Base-by-base conservation (phyloP, 2,113 vertebrate genomes). In the Pedionomus torquatus region DNA sequence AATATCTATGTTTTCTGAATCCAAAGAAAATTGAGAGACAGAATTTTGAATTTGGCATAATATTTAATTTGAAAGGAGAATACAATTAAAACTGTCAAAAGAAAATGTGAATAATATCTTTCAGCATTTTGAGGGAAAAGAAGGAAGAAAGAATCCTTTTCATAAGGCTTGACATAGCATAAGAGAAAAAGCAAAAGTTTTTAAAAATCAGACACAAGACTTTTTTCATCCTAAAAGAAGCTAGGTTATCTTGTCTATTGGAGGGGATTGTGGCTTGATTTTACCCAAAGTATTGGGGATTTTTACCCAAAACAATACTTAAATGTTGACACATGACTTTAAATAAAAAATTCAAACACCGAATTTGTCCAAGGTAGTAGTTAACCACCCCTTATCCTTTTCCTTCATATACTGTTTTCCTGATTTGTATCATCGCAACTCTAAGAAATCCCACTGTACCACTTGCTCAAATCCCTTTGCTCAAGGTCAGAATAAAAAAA, bases 251-350 rank as follows among this genome's bases (percentile, higher is more conserved):
- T 84, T 39, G 2, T 77, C 15, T 91, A 19, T 23, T 52, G 14
- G n/a, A n/a, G n/a, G n/a, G n/a, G n/a, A n/a, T n/a, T n/a, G n/a
- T n/a, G n/a, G n/a, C n/a, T n/a, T n/a, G n/a, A n/a, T n/a, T n/a
- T n/a, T n/a, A n/a, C n/a, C n/a, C 13, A 11, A 71, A 10, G 0
- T 41, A 44, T 3, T 52, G 41, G 10, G 10, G 3, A 0, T 0
- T 31, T 88, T 91, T 77, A 55, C 17, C 3, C 16, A 24, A 77
- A 79, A 11, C 3, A 55, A 30, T 43, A 10, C 6, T 31, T 72
- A 48, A 69, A n/a, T 54, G 2, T 52, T 85, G 44, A 68, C 12
- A 55, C 12, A 58, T 21, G 19, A 64, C 43, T 85, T 16, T 60
- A 78, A 71, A 63, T 51, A 4, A 46, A 25, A 63, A 49, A 24